These are phyloP conservation scores for Drosophila eohydei DNA, from an alignment of 2,888 invertebrate genomes.

Conservation along the genomic window DNA sequence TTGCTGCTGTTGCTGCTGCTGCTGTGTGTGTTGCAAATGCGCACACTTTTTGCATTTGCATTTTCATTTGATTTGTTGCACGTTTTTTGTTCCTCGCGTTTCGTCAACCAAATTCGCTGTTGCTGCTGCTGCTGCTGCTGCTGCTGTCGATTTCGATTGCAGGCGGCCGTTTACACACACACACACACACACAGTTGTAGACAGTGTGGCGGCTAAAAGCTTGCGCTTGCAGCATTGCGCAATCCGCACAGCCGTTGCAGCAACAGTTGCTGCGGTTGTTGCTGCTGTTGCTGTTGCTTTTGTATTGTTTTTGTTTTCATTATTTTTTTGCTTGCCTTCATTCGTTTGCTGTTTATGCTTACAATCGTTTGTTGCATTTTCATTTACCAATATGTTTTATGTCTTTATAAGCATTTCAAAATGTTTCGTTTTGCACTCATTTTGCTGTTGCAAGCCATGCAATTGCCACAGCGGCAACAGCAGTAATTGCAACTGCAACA, in stretches of 20 bases:
- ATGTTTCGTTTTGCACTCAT: conserved; percentile 53
- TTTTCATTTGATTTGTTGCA: conserved; percentile 65
- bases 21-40: conserved; percentile 35
- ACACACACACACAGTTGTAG: conserved; percentile 13
- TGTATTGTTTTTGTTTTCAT: conserved; percentile 15
- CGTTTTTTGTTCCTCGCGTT: conserved; percentile 53
- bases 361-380: conserved; percentile 63
- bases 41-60: conserved; percentile 50
- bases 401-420: conserved; percentile 58
- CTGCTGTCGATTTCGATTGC: conserved; percentile 45
- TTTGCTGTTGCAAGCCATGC: conserved; percentile 54
- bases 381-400: conserved; percentile 64
- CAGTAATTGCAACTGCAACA: conserved; percentile 16
- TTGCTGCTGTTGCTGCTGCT: not conserved
- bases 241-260: conserved; percentile 46
- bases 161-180: conserved; percentile 47
- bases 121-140: conserved; percentile 2
- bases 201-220: conserved; percentile 24
- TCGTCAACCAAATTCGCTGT: conserved; percentile 55
- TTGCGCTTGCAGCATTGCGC: conserved; percentile 55
- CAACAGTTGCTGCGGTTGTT: conserved; percentile 35
- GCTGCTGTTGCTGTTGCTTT: conserved; percentile 10
- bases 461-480: conserved; percentile 25
- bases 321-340: not conserved
- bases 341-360: conserved; percentile 32